These are phyloP conservation scores for Sarotherodon lohbergeri DNA, from an alignment of 2,113 vertebrate genomes.

Conservation along the genomic window DNA sequence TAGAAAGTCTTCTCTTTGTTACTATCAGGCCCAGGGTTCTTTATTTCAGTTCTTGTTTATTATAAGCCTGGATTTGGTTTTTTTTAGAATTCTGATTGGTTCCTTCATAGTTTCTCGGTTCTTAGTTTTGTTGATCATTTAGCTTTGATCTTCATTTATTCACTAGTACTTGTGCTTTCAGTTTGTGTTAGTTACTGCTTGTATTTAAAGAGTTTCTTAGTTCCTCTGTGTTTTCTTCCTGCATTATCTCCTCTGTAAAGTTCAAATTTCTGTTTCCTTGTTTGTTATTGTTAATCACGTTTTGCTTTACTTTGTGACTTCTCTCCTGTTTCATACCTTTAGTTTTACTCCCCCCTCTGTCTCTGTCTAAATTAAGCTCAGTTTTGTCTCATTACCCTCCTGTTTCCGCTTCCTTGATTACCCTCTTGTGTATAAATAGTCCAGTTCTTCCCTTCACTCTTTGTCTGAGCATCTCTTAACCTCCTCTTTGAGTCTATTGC, in stretches of 20 bases:
- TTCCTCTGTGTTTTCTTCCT: background rate
- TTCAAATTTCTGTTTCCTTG: background rate
- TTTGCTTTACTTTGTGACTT: background rate
- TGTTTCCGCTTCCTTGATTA: background rate
- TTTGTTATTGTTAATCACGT: background rate
- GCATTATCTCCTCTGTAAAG: background rate
- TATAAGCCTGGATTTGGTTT: background rate
- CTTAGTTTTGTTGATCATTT: background rate
- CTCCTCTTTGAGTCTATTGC: background rate
- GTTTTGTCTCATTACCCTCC: background rate
- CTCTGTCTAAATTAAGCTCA: background rate
- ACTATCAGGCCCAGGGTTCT: background rate
- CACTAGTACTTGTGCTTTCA: background rate
- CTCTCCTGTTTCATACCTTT: background rate
- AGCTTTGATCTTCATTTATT: background rate
- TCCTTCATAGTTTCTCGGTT: background rate
- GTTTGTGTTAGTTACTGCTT: background rate
- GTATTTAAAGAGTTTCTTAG: background rate
- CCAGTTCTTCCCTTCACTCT: background rate
- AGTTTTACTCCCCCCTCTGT: background rate
- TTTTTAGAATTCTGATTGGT: background rate
- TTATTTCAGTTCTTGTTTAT: background rate
- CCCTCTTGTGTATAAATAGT: background rate
- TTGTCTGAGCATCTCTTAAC: background rate
- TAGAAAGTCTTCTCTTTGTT: background rate